phyloP scores from a whole-genome alignment of 2,113 vertebrate species.

The Phyllostomus hastatus region DNA sequence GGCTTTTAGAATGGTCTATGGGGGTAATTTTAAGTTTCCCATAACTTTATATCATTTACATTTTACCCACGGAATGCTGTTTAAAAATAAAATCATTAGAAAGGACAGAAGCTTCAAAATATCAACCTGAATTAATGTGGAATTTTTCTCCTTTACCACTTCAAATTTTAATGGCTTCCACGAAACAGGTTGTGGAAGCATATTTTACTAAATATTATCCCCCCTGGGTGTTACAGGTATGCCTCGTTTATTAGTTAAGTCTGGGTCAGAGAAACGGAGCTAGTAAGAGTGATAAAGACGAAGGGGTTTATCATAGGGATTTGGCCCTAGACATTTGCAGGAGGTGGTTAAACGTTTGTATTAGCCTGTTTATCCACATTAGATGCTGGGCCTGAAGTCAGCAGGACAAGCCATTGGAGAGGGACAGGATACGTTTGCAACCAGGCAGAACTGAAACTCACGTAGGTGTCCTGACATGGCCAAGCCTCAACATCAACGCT shows the following conservation, averaged over 20 bases:
- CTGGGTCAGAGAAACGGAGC: not conserved
- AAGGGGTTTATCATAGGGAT: not conserved
- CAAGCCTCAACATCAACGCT: not conserved
- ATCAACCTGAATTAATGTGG: not conserved
- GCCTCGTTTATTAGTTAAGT: not conserved
- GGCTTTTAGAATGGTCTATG: not conserved
- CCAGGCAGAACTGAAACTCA: rapidly evolving
- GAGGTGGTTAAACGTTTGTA: not conserved
- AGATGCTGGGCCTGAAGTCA: not conserved
- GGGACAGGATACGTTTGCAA: not conserved
- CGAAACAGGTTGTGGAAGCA: not conserved
- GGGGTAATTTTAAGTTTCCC: not conserved
- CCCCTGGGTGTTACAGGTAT: not conserved
- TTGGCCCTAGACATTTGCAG: not conserved
- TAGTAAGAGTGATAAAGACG: not conserved
- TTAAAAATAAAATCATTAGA: not conserved
- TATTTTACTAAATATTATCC: not conserved
- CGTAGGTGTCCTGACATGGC: not conserved
- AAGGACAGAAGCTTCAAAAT: not conserved
- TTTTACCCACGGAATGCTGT: not conserved
- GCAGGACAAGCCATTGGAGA: not conserved
- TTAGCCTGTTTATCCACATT: not conserved
- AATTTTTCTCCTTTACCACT: not conserved
- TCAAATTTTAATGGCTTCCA: not conserved
- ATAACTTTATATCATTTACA: not conserved